Base-by-base conservation (phyloP, 2,113 vertebrate species). In the Hoplias malabaricus region DNA sequence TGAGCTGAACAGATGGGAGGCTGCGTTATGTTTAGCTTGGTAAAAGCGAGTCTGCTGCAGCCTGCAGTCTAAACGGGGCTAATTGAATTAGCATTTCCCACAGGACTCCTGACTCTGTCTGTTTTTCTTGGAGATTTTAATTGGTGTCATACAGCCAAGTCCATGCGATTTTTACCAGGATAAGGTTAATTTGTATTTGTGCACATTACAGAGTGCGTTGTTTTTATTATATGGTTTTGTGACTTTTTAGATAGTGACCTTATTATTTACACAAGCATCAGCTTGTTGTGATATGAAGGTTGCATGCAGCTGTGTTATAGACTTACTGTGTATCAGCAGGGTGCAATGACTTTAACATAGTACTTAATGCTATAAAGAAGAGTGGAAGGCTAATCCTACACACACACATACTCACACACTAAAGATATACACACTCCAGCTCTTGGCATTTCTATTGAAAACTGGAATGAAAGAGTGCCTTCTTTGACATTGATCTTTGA, bases 11-110 rank as follows among this genome's bases (percentile, higher is more conserved):
- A 36, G 29, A 33, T 62, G 57, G 57, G 2, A 10, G 34, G 36
- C 33, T 14, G 0, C 9, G 21, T 61, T 50, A 6, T 38, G 50
- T 56, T 14, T 16, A 42, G 42, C 40, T 21, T 19, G 33, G 16
- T 40, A 62, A 23, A 36, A 11, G 54, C 34, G 69, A 62, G 43
- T 27, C 63, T 69, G 43, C 42, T 61, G 80, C 40, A 42, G 59
- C 57, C 48, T 70, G 66, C 54, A 33, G 13, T 73, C 83, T 82
- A 79, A 86, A 84, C 77, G 73, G 61, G 65, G 81, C 76, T 88
- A 88, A 88, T 88, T 86, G 77, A 78, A 83, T 88, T 85, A 82
- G 71, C 73, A 42, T 85, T 84, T 84, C 83, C 84, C 36, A 23
- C 40, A 73, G 77, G 84, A 80, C 59, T 76, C 69, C 59, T 81